Evolutionary conservation across 2,113 vertebrate genomes (phyloP), one percentile per base, ranked within the genome.

Genomic region (Leucosticte australis): DNA sequence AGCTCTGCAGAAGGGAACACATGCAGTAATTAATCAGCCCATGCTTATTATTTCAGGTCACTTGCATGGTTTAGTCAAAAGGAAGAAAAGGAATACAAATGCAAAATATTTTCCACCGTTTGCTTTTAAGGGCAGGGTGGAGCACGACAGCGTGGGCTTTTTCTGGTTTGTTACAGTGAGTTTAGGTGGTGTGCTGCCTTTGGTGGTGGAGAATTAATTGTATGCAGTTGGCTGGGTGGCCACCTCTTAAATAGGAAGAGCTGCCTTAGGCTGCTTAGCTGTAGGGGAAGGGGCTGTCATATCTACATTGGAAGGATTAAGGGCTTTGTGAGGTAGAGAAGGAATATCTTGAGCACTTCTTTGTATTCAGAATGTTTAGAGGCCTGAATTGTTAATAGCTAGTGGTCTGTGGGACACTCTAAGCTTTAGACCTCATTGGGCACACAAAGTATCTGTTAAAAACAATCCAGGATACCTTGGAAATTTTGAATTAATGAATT

Each of bases 91-190:
- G 57, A 91, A 83, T 87, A 76, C 46, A 92, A 83, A 94, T 94
- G 84, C 89, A 93, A 92, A 91, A 87, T 89, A 82, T 90, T 96
- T 89, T 79, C 79, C 65, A 68, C 33, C 53, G 15, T 69, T 92
- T 96, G 44, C 68, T 94, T 94, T 82, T 75, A 82, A 89, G 64
- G 68, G 80, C 90, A 84, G 79, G 52, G 87, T 95, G 78, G 89
- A 89, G 50, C 74, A 37, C 5, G 13, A 57, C 76, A 83, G 28
- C 8, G 28, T 84, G 67, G 50, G 67, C 77, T n/a, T 30, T 64
- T 30, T 68, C 60, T 75, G 59, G 75, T 91, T 87, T 35, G 46
- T 78, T 87, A 12, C 63, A 80, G 63, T 63, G 82, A 47, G 52
- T 75, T 87, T 88, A 55, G 50, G 74, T 57, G 76, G 18, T 46